Percentiles rank a stretch among this genome's conserved stretches.
Conservation (phyloP, 2,797 vertebrate genomes). For the Xenentodon cancila region DNA sequence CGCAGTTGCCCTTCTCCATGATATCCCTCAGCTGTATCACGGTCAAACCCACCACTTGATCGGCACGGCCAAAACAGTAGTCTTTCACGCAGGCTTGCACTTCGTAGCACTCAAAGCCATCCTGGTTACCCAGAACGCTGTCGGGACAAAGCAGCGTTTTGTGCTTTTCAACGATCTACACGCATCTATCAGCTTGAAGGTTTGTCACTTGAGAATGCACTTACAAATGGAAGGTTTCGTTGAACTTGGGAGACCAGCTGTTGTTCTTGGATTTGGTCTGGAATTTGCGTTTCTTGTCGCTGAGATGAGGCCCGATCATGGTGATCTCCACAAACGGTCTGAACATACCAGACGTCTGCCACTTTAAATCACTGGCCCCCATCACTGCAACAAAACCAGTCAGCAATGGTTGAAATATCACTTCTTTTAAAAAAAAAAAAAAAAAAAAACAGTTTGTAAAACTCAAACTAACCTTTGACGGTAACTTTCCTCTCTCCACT, state of each 20-base stretch:
- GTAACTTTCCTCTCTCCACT: constrained; percentile 95
- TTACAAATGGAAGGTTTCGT: constrained; percentile 97
- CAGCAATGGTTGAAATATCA: not conserved
- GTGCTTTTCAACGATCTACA: not conserved
- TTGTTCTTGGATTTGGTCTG: constrained; percentile 99
- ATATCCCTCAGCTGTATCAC: constrained; percentile 93
- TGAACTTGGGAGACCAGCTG: constrained; percentile 98
- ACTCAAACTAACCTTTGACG: constrained; percentile 87
- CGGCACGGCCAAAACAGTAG: constrained; percentile 97
- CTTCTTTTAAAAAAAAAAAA: not conserved
- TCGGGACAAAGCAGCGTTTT: constrained; percentile 3
- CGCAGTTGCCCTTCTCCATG: constrained; percentile 89
- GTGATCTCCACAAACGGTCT: constrained; percentile 94
- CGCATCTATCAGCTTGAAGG: too few species aligned
- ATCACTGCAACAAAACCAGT: constrained; percentile 78
- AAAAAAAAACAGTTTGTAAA: not conserved
- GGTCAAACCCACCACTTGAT: constrained; percentile 90
- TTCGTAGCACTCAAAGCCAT: constrained; percentile 93
- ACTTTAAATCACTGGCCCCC: constrained; percentile 94
- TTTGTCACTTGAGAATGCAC: constrained; percentile 37
- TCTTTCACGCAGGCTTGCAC: constrained; percentile 97
- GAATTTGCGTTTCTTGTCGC: constrained; percentile 96
- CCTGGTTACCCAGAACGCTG: constrained; percentile 94
- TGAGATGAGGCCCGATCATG: constrained; percentile 96
- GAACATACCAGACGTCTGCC: constrained; percentile 98